A percentile compares a stretch with the other conserved stretches of the same genome.
Evolutionary conservation across 2,113 vertebrate genomes (phyloP).

Genomic region (Diadophis punctatus): DNA sequence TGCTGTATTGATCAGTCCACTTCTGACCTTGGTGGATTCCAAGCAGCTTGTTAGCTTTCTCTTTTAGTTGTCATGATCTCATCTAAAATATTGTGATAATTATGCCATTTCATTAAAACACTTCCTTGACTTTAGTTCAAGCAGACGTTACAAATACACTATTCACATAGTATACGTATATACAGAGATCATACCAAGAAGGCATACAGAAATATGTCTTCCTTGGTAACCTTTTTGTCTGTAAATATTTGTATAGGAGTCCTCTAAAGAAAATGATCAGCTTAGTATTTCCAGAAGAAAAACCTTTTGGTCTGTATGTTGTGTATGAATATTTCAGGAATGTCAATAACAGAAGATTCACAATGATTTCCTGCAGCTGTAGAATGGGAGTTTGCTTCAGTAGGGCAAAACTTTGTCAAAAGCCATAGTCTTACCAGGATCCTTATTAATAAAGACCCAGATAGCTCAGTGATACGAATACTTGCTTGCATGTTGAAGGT

Average conservation of each 20-base stretch:
- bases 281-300: conserved; percentile 43
- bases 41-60: neutral
- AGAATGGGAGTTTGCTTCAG: neutral
- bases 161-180: neutral
- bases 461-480: neutral
- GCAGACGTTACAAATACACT: neutral
- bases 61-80: neutral
- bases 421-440: neutral
- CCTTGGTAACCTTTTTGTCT: conserved; percentile 8
- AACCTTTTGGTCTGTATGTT: conserved; percentile 36
- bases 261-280: conserved; percentile 32
- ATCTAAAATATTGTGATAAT: conserved; percentile 3
- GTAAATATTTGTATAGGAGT: conserved; percentile 2
- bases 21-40: neutral
- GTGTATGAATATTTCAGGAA: neutral
- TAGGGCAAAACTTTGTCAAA: neutral
- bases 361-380: neutral
- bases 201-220: neutral
- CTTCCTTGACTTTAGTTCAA: neutral
- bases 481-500: neutral
- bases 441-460: neutral
- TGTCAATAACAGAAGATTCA: neutral
- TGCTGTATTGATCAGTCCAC: neutral
- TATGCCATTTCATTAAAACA: neutral
- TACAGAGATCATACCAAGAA: neutral